Percentiles rank a stretch among this genome's conserved stretches.
phyloP scores from a whole-genome alignment of 2,888 invertebrate species.

The Isotomurus palustris region DNA sequence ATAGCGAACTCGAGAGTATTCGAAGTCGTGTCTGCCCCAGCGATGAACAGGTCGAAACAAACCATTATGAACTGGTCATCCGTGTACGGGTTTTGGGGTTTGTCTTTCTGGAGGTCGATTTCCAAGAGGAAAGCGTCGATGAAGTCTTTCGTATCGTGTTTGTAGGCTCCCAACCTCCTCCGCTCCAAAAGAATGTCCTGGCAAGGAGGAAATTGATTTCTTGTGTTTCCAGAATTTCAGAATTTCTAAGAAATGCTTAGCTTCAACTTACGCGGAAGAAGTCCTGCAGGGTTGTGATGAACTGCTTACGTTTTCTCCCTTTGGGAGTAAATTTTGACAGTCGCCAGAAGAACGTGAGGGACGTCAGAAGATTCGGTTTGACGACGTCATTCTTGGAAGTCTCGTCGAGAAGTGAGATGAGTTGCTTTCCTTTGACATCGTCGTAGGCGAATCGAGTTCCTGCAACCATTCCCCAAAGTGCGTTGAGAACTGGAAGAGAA shows the following conservation, averaged over 20 bases:
- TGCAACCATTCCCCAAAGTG: conserved; percentile 43
- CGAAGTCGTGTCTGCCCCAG: conserved; percentile 42
- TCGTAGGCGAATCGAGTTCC: conserved; percentile 35
- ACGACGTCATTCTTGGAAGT: too few species aligned
- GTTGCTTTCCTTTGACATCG: conserved; percentile 28
- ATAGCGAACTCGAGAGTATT: conserved; percentile 45
- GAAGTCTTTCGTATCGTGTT: conserved; percentile 35
- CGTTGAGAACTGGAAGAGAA: conserved; percentile 41
- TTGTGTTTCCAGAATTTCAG: neutral
- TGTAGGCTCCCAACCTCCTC: conserved; percentile 25
- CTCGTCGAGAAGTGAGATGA: conserved; percentile 30
- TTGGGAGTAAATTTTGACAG: too few species aligned
- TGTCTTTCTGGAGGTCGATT: conserved; percentile 34
- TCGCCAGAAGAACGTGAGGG: too few species aligned
- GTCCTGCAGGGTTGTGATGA: conserved; percentile 25
- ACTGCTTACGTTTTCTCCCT: too few species aligned
- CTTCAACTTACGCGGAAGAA: conserved; percentile 28
- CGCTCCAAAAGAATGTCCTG: conserved; percentile 30
- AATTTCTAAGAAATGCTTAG: conserved; percentile 14
- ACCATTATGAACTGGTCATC: conserved; percentile 38
- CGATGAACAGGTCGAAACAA: conserved; percentile 34
- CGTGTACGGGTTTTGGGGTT: too few species aligned
- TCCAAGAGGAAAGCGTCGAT: conserved; percentile 39
- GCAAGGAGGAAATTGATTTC: conserved; percentile 1
- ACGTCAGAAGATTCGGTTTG: too few species aligned